Base-by-base conservation (phyloP, 2,113 vertebrate genomes). In the Urocolius indicus region DNA sequence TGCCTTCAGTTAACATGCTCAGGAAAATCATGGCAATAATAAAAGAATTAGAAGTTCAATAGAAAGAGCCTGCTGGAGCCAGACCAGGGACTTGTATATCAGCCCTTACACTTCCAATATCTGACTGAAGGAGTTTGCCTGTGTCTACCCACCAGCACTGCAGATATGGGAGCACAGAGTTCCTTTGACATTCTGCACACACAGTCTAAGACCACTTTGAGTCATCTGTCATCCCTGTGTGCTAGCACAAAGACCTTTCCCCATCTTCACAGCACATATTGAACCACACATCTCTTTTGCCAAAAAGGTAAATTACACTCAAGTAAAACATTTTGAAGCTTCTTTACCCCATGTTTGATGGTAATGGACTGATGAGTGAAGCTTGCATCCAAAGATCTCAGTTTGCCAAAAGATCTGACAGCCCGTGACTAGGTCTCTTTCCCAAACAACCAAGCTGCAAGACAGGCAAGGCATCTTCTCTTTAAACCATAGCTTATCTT, bases 401-500 rank as follows among this genome's bases (percentile, higher is more conserved):
- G 32, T 16, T 69, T 92, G 67, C 72, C 59, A 65, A 59, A 29
- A 82, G 13, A 73, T 0, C 3, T 30, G 48, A 7, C 79, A 86
- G 55, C 7, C 83, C 72, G 26, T 13, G 38, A 48, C 12, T 10
- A 11, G 17, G 51, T 30, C 45, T 13, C 61, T 51, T 68, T 65
- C 65, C 55, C 45, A 61, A 34, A 11, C 45, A 79, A 65, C 61
- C 51, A 41, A 58, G 16, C 75, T 66, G 4, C 3, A 27, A 85
- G 45, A 43, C 20, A 81, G 68, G 49, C 45, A 91, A 58, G 78
- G 63, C 21, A 16, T 65, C 78, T 68, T 83, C 88, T 77, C 41
- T 89, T 87, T 58, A 73, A 73, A 10, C 29, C 81, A 73, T 89
- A 93, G 94, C 97, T 96, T 89, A 95, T 92, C 15, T 55, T 30